Conservation (phyloP, 2,888 invertebrate genomes). For the Lamellibrachia satsuma region DNA sequence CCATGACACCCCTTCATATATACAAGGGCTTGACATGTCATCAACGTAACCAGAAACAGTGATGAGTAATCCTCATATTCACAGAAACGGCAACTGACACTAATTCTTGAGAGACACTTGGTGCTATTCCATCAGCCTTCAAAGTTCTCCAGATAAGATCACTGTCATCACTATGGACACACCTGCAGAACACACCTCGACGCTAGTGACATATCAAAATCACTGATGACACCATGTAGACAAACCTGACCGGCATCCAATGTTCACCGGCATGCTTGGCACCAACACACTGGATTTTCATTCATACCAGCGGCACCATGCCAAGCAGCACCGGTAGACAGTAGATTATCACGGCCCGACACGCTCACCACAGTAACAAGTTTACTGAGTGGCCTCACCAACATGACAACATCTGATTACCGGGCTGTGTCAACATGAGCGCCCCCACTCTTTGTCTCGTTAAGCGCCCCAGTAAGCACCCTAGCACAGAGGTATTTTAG, state of each 20-base stretch:
- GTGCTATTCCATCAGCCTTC: neutral
- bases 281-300: neutral
- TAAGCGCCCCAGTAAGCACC: conserved; percentile 3
- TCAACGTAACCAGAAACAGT: neutral
- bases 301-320: neutral
- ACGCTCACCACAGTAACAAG: neutral
- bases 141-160: neutral
- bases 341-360: neutral
- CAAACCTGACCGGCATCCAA: neutral
- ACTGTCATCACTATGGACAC: neutral
- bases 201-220: neutral
- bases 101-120: neutral
- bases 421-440: neutral
- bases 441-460: neutral
- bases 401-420: conserved; percentile 17
- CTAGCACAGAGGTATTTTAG: neutral
- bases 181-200: neutral
- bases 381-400: neutral
- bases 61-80: neutral
- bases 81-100: neutral
- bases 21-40: neutral
- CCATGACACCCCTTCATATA: neutral
- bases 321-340: neutral
- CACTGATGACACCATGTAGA: neutral
- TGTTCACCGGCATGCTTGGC: neutral